These are phyloP conservation scores for Acronicta aceris DNA, from an alignment of 2,888 invertebrate species.

Conservation along the genomic window DNA sequence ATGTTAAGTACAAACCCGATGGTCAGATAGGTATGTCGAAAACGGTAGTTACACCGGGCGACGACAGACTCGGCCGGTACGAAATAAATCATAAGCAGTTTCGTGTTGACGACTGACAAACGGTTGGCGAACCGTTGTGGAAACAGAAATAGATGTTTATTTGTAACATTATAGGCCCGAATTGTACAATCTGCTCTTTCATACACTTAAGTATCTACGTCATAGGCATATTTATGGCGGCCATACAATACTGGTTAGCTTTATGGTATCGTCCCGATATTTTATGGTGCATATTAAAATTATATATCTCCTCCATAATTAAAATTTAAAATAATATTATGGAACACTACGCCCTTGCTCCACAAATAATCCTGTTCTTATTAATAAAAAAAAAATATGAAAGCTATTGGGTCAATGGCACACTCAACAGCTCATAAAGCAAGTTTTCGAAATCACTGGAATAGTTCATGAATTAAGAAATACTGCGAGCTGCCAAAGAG, in stretches of 20 bases:
- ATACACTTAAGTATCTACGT: conserved; percentile 24
- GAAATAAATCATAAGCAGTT: conserved; percentile 43
- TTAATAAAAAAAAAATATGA: conserved; percentile 35
- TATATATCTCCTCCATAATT: conserved; percentile 6
- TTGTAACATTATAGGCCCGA: conserved; percentile 22
- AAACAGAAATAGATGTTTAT: conserved; percentile 47
- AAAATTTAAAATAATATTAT: conserved; percentile 15
- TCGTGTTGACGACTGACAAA: conserved; percentile 38
- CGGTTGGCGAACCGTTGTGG: conserved; percentile 43
- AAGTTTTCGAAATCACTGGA: conserved; percentile 68
- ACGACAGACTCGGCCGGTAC: conserved; percentile 19
- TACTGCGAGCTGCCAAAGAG: conserved; percentile 72
- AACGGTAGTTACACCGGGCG: conserved; percentile 49
- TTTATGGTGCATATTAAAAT: conserved; percentile 14
- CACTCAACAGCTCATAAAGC: conserved; percentile 66
- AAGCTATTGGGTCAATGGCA: conserved; percentile 79
- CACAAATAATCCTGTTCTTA: conserved; percentile 49
- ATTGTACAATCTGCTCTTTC: conserved; percentile 23
- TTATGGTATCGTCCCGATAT: conserved; percentile 3
- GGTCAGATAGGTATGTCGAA: conserved; percentile 54
- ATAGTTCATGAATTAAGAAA: conserved; percentile 72
- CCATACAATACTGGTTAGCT: neutral
- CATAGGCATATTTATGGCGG: conserved; percentile 17
- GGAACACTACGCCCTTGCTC: conserved; percentile 54
- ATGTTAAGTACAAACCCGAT: conserved; percentile 50